These are phyloP conservation scores for Sphaeridia pumilis DNA, from an alignment of 2,888 invertebrate genomes.

Conservation along the genomic window DNA sequence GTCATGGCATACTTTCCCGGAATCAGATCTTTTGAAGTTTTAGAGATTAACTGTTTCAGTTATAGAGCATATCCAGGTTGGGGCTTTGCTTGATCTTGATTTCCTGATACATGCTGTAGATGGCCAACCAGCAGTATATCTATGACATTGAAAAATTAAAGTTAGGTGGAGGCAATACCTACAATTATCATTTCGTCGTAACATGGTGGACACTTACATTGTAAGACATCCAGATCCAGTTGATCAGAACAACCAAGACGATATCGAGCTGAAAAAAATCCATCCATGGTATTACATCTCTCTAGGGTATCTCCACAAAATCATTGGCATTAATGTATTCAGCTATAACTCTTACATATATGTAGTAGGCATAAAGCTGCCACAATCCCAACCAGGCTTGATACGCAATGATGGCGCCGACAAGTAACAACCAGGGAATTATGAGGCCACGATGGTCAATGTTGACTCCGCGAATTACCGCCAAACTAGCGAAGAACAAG, in stretches of 20 bases:
- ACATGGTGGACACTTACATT: conserved; percentile 50
- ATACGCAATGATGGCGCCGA: conserved; percentile 58
- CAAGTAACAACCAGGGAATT: conserved; percentile 63
- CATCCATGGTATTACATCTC: conserved; percentile 10
- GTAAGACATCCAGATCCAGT: conserved; percentile 73
- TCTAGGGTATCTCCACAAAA: neutral
- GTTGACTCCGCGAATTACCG: conserved; percentile 53
- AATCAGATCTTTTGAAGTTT: no score
- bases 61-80: conserved; percentile 62
- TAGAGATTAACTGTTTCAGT: no score
- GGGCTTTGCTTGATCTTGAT: conserved; percentile 71
- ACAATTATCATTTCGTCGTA: neutral
- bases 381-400: conserved; percentile 70
- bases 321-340: neutral
- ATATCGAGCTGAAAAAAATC: conserved; percentile 56
- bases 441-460: conserved; percentile 65
- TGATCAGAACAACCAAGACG: conserved; percentile 60
- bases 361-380: conserved; percentile 79
- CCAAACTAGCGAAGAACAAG: conserved; percentile 47
- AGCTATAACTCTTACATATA: conserved; percentile 62
- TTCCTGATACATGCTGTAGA: conserved; percentile 71
- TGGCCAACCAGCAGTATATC: conserved; percentile 78
- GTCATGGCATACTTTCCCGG: no score
- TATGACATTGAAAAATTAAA: conserved; percentile 38
- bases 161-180: neutral